phyloP scores from a whole-genome alignment of 2,888 invertebrate species.

The Dioctria rufipes region DNA sequence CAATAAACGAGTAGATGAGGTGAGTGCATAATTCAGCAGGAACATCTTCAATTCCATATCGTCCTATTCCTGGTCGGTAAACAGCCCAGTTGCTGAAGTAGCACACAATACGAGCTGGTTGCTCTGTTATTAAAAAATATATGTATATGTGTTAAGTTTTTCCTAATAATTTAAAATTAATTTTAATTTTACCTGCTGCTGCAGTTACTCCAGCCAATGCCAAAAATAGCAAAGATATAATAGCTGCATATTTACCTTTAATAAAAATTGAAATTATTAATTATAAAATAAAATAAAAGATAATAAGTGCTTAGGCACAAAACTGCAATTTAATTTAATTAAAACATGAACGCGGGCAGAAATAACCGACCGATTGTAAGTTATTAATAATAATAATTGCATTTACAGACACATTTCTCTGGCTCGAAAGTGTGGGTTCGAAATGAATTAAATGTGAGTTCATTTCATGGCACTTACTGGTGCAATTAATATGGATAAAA shows the following conservation, averaged over 20 bases:
- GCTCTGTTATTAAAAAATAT: slow-evolving; percentile 58
- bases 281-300: no score
- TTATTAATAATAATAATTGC: no score
- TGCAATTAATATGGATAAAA: no score
- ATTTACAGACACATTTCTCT: no score
- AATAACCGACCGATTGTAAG: no score
- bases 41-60: slow-evolving; percentile 87
- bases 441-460: no score
- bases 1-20: slow-evolving; percentile 90
- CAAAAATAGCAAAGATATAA: slow-evolving; percentile 30
- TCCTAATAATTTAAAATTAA: background rate
- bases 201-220: slow-evolving; percentile 4
- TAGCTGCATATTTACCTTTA: slow-evolving; percentile 35
- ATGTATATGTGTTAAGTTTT: background rate
- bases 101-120: slow-evolving; percentile 73
- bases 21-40: slow-evolving; percentile 89
- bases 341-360: no score
- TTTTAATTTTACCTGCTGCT: slow-evolving; percentile 15
- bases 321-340: no score
- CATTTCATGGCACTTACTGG: no score
- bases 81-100: slow-evolving; percentile 81
- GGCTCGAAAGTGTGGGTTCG: no score
- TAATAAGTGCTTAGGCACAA: no score
- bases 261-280: no score
- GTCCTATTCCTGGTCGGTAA: slow-evolving; percentile 85